Percentiles rank a stretch among this genome's conserved stretches.
Evolutionary conservation across 2,888 invertebrate genomes (phyloP).

Genomic region (Elmis aenea): DNA sequence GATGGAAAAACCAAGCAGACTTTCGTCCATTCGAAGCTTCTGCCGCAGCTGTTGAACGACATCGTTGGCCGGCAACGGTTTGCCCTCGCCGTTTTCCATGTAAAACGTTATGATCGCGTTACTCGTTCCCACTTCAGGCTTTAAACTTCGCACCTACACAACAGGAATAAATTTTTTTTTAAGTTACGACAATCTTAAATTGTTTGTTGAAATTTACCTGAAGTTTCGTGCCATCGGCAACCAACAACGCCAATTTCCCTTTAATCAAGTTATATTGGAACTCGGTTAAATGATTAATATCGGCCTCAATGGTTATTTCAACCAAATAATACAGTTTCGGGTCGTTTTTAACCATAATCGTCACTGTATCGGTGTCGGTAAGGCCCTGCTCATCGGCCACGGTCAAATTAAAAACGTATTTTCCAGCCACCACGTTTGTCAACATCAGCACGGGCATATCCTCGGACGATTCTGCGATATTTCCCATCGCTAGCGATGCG

Average conservation of each 20-base stretch:
- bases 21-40: constrained; percentile 65
- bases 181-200: neutral
- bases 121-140: constrained; percentile 49
- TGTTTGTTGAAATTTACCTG: constrained; percentile 31
- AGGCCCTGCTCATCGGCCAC: constrained; percentile 88
- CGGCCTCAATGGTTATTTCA: constrained; percentile 75
- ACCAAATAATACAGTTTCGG: constrained; percentile 70
- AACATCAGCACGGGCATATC: constrained; percentile 72
- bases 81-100: constrained; percentile 43
- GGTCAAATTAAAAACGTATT: constrained; percentile 83
- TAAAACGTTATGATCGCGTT: constrained; percentile 50
- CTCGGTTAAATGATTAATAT: constrained; percentile 62
- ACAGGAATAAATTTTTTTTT: neutral
- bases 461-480: constrained; percentile 68
- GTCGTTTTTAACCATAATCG: constrained; percentile 76
- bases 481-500: constrained; percentile 76
- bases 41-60: constrained; percentile 63
- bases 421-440: constrained; percentile 78
- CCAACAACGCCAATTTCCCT: constrained; percentile 72
- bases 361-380: constrained; percentile 75
- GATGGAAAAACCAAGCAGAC: constrained; percentile 66
- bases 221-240: constrained; percentile 67
- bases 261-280: constrained; percentile 71
- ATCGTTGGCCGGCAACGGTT: constrained; percentile 54
- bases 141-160: constrained; percentile 45